phyloP scores from a whole-genome alignment of 2,113 vertebrate genomes.

The Anser cygnoides region DNA sequence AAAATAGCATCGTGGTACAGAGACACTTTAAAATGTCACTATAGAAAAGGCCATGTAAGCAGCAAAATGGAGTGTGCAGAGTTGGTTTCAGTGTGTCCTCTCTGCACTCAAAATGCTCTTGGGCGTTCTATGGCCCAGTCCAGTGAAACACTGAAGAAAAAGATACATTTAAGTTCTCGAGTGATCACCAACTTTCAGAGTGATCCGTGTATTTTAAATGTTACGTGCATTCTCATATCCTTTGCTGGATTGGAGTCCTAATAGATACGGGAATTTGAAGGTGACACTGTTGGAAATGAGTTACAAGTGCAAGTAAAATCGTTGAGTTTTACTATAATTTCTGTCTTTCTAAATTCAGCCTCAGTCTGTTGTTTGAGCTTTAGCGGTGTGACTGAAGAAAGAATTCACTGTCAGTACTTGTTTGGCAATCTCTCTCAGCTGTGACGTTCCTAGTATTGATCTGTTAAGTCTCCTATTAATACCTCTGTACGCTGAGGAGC shows the following conservation, averaged over 20 bases:
- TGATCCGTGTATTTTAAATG: not conserved
- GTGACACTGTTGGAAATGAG: not conserved
- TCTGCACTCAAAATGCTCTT: not conserved
- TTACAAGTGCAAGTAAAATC: not conserved
- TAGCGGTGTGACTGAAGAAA: not conserved
- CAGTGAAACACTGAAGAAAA: not conserved
- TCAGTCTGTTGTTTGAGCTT: not conserved
- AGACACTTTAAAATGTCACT: not conserved
- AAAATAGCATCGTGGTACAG: not conserved
- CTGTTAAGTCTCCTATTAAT: accelerated
- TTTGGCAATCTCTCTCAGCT: not conserved
- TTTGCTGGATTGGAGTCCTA: not conserved
- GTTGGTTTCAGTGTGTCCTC: not conserved
- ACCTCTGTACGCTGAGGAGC: not conserved
- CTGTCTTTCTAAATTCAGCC: not conserved
- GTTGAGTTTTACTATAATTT: not conserved
- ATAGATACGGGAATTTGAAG: not conserved
- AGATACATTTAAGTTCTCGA: not conserved
- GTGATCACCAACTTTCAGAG: not conserved
- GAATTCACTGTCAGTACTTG: not conserved
- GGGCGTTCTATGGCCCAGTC: not conserved
- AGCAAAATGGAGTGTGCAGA: accelerated
- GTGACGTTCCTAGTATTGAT: not conserved
- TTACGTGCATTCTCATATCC: not conserved
- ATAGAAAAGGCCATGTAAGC: not conserved